A percentile compares a stretch with the other conserved stretches of the same genome.
Conservation (phyloP, 2,888 invertebrate genomes). For the Megaustenia siamemsis region DNA sequence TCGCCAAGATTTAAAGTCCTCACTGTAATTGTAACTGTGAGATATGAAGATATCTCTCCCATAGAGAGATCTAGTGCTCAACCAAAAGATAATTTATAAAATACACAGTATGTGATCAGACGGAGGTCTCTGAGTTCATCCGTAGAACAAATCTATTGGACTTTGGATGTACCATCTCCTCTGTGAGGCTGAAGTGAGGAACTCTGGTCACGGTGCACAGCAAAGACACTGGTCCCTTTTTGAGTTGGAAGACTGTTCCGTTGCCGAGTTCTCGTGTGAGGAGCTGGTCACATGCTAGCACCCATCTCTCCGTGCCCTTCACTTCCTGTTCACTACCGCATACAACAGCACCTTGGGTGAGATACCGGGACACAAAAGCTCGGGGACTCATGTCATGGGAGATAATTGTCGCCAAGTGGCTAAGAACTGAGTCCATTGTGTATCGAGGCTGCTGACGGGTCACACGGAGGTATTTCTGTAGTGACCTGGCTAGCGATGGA, state of each 20-base stretch:
- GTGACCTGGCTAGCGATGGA: constrained; percentile 95
- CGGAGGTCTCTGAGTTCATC: constrained; percentile 97
- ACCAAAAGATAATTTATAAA: no score
- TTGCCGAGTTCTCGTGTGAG: constrained; percentile 91
- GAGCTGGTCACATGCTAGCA: constrained; percentile 94
- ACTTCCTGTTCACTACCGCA: constrained; percentile 74
- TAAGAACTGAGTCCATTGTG: constrained; percentile 94
- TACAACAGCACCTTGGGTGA: constrained; percentile 87
- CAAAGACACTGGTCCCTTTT: constrained; percentile 87
- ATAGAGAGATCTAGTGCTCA: no score
- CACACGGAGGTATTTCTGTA: constrained; percentile 96
- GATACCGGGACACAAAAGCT: constrained; percentile 96
- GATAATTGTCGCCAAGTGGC: constrained; percentile 93
- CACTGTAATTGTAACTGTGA: no score
- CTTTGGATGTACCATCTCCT: constrained; percentile 97
- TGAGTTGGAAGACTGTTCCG: constrained; percentile 92
- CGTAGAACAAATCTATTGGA: constrained; percentile 96
- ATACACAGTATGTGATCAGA: constrained; percentile 77
- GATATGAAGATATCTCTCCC: no score
- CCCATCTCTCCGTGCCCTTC: constrained; percentile 91
- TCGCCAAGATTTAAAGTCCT: no score
- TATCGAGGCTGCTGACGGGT: constrained; percentile 97
- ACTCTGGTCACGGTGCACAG: constrained; percentile 91
- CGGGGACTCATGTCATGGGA: constrained; percentile 95
- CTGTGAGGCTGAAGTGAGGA: constrained; percentile 96